These are phyloP conservation scores for Paramormyrops hopkinsi DNA, from an alignment of 2,797 vertebrate species.

Conservation along the genomic window DNA sequence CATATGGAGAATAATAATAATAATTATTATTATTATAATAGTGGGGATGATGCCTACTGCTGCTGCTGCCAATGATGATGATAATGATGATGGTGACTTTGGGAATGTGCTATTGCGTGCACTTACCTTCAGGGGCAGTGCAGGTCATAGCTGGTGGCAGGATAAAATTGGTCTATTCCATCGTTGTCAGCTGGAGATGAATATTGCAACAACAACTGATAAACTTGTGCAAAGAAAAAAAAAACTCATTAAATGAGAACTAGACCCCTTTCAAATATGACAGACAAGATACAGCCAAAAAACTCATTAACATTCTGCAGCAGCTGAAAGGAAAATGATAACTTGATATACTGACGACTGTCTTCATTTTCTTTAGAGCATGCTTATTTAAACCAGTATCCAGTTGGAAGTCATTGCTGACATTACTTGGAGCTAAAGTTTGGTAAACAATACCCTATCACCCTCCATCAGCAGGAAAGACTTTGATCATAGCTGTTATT, in stretches of 20 bases:
- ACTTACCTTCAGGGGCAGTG: not conserved
- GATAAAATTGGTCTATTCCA: not conserved
- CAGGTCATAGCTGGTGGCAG: not conserved
- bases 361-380: slow-evolving; percentile 2
- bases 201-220: not conserved
- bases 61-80: not conserved
- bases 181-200: not conserved
- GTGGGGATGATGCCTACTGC: not conserved
- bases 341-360: not conserved
- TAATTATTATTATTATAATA: not conserved
- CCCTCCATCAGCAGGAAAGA: slow-evolving; percentile 33
- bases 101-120: not conserved
- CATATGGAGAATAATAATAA: not conserved
- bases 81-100: not conserved
- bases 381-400: slow-evolving; percentile 9
- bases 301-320: not conserved
- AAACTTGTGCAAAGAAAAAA: not conserved
- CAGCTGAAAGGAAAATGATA: slow-evolving; percentile 3
- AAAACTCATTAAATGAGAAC: not conserved
- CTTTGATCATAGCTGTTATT: slow-evolving; percentile 31
- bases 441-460: slow-evolving; percentile 38
- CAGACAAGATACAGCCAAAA: not conserved
- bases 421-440: not conserved
- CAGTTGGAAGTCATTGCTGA: not conserved
- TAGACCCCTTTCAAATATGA: not conserved